These are phyloP conservation scores for Trissolcus japonicus DNA, from an alignment of 2,888 invertebrate genomes.

Conservation along the genomic window DNA sequence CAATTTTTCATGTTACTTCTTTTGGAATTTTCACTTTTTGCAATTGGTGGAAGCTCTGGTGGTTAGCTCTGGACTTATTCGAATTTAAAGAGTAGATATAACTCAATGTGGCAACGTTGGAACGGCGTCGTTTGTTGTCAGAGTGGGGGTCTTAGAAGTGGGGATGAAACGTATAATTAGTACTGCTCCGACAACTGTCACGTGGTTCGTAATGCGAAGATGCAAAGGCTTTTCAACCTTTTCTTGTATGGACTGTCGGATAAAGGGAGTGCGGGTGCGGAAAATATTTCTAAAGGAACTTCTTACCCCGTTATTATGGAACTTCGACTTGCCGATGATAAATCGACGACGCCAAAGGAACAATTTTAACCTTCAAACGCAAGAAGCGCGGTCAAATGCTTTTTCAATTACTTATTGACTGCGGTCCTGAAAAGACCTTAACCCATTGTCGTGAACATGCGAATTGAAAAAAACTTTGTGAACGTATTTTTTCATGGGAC, in stretches of 20 bases:
- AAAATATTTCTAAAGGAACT: constrained; percentile 55
- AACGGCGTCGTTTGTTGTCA: constrained; percentile 27
- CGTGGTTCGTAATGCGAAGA: constrained; percentile 55
- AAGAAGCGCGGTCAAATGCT: constrained; percentile 48
- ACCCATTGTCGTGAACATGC: constrained; percentile 29
- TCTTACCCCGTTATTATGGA: constrained; percentile 50
- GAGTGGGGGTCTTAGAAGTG: constrained; percentile 3
- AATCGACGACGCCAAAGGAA: constrained; percentile 28
- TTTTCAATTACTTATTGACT: constrained; percentile 46
- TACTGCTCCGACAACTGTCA: constrained; percentile 58
- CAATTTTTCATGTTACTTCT: no score
- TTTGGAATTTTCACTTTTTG: no score
- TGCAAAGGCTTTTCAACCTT: constrained; percentile 56
- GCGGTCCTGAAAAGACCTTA: neutral
- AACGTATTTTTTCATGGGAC: constrained; percentile 6
- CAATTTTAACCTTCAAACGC: constrained; percentile 54
- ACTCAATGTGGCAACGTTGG: constrained; percentile 36
- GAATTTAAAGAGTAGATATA: constrained; percentile 1
- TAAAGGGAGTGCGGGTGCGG: constrained; percentile 39
- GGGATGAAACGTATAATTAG: constrained; percentile 64
- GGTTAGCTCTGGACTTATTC: no score
- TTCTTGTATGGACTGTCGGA: constrained; percentile 34
- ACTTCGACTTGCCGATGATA: constrained; percentile 42
- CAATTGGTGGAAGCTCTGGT: no score
- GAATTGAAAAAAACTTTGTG: constrained; percentile 18